Conservation (phyloP, 2,113 vertebrate genomes). For the human region DNA sequence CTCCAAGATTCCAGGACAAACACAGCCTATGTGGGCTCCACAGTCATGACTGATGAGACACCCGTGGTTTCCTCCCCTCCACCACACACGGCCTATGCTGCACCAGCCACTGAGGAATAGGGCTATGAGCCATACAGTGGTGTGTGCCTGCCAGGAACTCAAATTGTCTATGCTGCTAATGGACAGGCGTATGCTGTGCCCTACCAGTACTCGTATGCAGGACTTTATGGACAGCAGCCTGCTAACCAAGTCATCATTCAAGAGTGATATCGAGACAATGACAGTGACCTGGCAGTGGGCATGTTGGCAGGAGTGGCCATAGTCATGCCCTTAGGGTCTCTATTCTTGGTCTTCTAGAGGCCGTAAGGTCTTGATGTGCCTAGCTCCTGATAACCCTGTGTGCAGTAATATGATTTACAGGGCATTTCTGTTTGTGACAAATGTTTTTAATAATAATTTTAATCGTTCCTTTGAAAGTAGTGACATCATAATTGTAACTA, state of each 20-base stretch:
- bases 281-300: constrained; percentile 91
- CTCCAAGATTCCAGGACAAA: constrained; percentile 87
- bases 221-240: constrained; percentile 83
- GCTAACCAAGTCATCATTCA: constrained; percentile 91
- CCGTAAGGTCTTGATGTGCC: constrained; percentile 33
- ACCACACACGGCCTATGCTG: constrained; percentile 83
- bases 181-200: too few relatives aligned
- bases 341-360: constrained; percentile 94
- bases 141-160: too few relatives aligned
- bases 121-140: background rate
- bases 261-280: constrained; percentile 89
- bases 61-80: constrained; percentile 83
- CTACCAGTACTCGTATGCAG: too few relatives aligned
- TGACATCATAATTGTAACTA: constrained; percentile 70
- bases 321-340: constrained; percentile 94
- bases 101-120: constrained; percentile 84
- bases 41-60: constrained; percentile 84
- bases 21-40: constrained; percentile 83
- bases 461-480: constrained; percentile 79
- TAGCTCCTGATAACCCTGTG: constrained; percentile 73
- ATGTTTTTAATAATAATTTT: constrained; percentile 74
- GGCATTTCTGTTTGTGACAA: constrained; percentile 79
- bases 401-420: constrained; percentile 81
- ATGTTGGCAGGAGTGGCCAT: constrained; percentile 95
- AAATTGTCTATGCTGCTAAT: too few relatives aligned